Percentiles rank a stretch among this genome's conserved stretches.
Evolutionary conservation across 2,797 vertebrate genomes (phyloP).

Genomic region (Coregonus suidteri): DNA sequence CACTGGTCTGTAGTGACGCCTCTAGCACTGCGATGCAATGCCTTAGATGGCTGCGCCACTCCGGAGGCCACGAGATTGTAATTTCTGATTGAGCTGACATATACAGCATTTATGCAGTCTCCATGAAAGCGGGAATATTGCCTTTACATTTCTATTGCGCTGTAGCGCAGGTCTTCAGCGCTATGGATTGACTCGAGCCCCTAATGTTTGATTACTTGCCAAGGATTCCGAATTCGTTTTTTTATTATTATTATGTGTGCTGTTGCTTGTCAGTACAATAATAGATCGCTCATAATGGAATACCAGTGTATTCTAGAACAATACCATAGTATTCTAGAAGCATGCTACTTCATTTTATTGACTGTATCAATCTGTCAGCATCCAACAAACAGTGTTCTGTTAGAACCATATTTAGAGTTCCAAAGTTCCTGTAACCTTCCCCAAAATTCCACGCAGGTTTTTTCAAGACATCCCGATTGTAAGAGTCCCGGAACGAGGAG

Average conservation of each 20-base stretch:
- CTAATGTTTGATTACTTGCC: background rate
- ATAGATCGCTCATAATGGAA: slow-evolving; percentile 9
- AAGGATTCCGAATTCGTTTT: slow-evolving; percentile 5
- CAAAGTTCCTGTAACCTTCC: background rate
- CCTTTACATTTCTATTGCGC: too few species aligned
- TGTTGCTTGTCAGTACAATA: slow-evolving; percentile 21
- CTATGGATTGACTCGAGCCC: too few species aligned
- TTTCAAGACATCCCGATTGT: background rate
- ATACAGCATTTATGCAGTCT: too few species aligned
- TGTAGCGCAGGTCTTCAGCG: too few species aligned
- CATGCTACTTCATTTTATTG: slow-evolving; percentile 41
- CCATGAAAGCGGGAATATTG: too few species aligned
- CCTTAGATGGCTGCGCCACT: too few species aligned
- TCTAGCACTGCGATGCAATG: too few species aligned
- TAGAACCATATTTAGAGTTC: background rate
- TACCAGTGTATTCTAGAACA: background rate
- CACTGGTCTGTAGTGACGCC: too few species aligned
- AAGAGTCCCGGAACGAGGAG: background rate
- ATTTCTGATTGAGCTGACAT: too few species aligned
- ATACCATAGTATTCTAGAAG: slow-evolving; percentile 17
- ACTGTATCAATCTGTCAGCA: slow-evolving; percentile 11
- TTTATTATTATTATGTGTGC: background rate
- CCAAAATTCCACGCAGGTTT: background rate
- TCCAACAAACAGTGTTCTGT: slow-evolving; percentile 5
- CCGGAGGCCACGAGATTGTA: too few species aligned